Percentiles rank a stretch among this genome's conserved stretches.
These are phyloP conservation scores for Marmota flaviventris DNA, from an alignment of 2,113 vertebrate genomes.

Conservation along the genomic window DNA sequence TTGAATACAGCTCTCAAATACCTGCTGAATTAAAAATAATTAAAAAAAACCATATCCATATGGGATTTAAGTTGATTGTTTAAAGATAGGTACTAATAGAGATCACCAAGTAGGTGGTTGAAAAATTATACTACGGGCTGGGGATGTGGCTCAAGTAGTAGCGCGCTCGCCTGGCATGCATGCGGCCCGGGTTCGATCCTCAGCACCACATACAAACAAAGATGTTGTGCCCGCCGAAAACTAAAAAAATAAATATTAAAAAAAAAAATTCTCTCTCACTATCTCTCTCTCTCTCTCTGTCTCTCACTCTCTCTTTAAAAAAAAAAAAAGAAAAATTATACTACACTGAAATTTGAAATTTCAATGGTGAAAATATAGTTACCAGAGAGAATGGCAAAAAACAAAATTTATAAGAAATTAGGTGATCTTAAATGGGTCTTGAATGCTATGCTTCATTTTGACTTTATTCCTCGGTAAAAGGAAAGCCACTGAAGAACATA, in stretches of 20 bases:
- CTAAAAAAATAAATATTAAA: no score
- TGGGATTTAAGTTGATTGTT: not conserved
- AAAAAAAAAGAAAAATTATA: not conserved
- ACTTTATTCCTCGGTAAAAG: slow-evolving; percentile 17
- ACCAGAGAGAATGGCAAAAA: slow-evolving; percentile 13
- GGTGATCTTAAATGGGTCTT: not conserved
- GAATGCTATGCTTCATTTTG: not conserved
- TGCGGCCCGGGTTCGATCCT: no score
- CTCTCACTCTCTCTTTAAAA: no score
- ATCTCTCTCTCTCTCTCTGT: no score
- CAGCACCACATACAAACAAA: no score
- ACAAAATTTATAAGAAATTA: not conserved
- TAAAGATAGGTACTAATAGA: not conserved
- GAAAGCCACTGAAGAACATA: not conserved
- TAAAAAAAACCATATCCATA: not conserved
- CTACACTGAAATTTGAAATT: slow-evolving; percentile 10
- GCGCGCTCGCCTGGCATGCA: no score
- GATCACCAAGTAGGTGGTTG: not conserved
- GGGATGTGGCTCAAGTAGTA: no score
- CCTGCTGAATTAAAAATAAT: not conserved
- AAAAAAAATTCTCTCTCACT: no score
- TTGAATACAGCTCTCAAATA: not conserved
- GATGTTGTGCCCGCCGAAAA: no score
- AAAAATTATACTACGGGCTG: not conserved
- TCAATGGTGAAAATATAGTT: not conserved